These are phyloP conservation scores for Neomonachus schauinslandi DNA, from an alignment of 2,113 vertebrate species.

Conservation along the genomic window DNA sequence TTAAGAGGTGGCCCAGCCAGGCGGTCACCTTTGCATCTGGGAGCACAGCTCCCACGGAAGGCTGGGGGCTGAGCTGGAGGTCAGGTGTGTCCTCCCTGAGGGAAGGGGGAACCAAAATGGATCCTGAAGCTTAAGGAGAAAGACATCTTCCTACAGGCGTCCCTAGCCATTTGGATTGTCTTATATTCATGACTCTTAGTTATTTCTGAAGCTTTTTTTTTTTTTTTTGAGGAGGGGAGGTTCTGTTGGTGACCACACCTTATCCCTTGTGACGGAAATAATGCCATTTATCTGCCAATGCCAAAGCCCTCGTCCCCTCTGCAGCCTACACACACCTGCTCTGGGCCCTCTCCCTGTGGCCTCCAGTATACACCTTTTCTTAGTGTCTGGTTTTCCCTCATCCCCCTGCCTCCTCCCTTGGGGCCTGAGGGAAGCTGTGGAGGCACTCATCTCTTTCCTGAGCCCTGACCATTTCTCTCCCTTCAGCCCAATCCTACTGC, in stretches of 20 bases:
- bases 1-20: neutral
- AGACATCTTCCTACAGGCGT: neutral
- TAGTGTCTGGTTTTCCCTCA: neutral
- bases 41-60: neutral
- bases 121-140: neutral
- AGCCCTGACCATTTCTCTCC: neutral
- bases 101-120: neutral
- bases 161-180: neutral
- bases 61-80: neutral
- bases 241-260: neutral
- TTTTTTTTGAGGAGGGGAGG: neutral
- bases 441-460: neutral
- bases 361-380: neutral
- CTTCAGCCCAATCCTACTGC: neutral
- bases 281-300: neutral
- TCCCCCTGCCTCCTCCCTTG: neutral
- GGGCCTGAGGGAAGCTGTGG: neutral
- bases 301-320: too few species aligned
- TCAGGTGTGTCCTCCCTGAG: neutral
- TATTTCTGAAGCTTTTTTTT: neutral
- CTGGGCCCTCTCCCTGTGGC: neutral
- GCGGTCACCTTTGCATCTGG: neutral
- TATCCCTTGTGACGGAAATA: neutral
- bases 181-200: neutral
- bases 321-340: too few species aligned